A percentile compares a stretch with the other conserved stretches of the same genome.
Conservation (phyloP, 1,140 invertebrate genomes). For the Venturia canescens region DNA sequence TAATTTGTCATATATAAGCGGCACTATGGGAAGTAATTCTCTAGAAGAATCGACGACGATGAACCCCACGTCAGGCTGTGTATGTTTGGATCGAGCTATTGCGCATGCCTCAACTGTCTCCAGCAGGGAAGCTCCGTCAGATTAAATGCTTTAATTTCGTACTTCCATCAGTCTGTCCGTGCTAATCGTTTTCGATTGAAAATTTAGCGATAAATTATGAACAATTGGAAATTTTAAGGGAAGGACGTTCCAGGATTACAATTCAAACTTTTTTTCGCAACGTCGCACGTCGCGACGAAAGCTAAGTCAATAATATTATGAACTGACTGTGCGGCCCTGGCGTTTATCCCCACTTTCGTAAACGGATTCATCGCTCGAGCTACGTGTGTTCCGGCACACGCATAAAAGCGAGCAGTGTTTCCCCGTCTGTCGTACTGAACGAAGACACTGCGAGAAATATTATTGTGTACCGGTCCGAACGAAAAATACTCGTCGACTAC, state of each 20-base stretch:
- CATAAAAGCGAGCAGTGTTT: slow-evolving; percentile 21
- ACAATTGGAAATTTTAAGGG: too few relatives aligned
- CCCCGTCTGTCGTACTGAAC: slow-evolving; percentile 4
- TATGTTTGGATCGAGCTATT: background rate
- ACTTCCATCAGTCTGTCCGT: background rate
- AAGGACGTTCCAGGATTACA: background rate
- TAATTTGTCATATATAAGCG: too few relatives aligned
- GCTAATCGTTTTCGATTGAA: too few relatives aligned
- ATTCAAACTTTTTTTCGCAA: background rate
- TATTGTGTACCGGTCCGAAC: background rate
- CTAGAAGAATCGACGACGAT: background rate
- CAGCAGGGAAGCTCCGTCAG: background rate
- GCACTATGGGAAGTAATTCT: background rate
- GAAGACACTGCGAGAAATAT: background rate
- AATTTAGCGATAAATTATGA: too few relatives aligned
- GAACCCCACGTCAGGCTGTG: slow-evolving; percentile 6
- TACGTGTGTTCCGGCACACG: slow-evolving; percentile 13
- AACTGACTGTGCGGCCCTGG: background rate
- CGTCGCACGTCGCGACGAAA: too few relatives aligned
- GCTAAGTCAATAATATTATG: background rate
- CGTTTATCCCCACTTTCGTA: background rate
- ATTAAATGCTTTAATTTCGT: background rate
- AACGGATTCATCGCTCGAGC: background rate
- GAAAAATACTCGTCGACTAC: background rate
- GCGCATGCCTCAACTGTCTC: background rate